Conservation (phyloP, 2,888 invertebrate genomes). For the Beris morrisii region DNA sequence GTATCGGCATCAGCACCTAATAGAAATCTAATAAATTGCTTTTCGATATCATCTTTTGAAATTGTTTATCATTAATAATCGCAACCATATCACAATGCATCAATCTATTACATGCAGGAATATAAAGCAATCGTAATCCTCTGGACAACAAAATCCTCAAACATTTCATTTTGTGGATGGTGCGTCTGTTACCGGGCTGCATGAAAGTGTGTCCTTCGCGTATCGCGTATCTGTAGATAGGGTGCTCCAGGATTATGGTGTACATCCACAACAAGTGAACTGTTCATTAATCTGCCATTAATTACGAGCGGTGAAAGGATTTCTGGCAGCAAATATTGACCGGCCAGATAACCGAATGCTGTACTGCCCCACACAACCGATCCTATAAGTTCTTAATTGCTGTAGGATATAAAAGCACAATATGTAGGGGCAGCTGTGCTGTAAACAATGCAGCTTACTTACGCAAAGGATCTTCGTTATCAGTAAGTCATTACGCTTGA, state of each 20-base stretch:
- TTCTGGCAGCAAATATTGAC: constrained; percentile 14
- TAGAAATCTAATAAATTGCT: constrained; percentile 24
- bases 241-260: neutral
- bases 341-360: constrained; percentile 4
- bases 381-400: too few relatives aligned
- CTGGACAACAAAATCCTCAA: constrained; percentile 30
- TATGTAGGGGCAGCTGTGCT: too few relatives aligned
- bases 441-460: too few relatives aligned
- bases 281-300: constrained; percentile 33
- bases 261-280: constrained; percentile 19
- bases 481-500: too few relatives aligned
- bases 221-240: too few relatives aligned
- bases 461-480: too few relatives aligned
- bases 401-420: too few relatives aligned
- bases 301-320: constrained; percentile 31
- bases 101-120: constrained; percentile 6
- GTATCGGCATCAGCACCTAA: neutral
- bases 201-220: too few relatives aligned
- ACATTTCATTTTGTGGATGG: constrained; percentile 26
- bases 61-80: constrained; percentile 24
- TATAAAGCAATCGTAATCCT: constrained; percentile 14
- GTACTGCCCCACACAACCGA: too few relatives aligned
- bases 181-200: neutral
- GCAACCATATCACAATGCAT: constrained; percentile 23
- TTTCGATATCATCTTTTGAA: constrained; percentile 23